phyloP scores from a whole-genome alignment of 37 sponge, comb jelly and placozoan species.

The Ephydatia muelleri region DNA sequence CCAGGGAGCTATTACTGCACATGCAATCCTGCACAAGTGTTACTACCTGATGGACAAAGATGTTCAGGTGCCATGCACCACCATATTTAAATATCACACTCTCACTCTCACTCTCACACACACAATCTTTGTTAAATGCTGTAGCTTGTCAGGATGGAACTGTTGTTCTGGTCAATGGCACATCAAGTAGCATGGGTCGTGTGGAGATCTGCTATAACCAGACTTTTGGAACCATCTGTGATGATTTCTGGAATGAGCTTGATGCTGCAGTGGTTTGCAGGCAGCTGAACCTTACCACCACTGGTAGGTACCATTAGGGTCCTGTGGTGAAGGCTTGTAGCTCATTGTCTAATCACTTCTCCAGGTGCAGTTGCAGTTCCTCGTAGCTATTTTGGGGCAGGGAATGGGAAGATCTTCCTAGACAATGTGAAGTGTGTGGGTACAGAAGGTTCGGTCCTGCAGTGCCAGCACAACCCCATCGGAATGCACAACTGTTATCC shows the following conservation, averaged over 20 bases:
- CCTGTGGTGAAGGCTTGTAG: neutral
- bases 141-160: slow-evolving; percentile 15
- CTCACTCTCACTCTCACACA: neutral
- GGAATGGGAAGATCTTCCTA: slow-evolving; percentile 33
- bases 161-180: slow-evolving; percentile 14
- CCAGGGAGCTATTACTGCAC: slow-evolving; percentile 13
- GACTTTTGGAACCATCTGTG: slow-evolving; percentile 22
- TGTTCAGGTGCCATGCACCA: too few relatives aligned
- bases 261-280: slow-evolving; percentile 32
- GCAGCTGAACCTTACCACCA: slow-evolving; percentile 14
- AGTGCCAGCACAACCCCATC: slow-evolving; percentile 13
- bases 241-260: slow-evolving; percentile 37
- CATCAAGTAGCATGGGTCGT: slow-evolving; percentile 6
- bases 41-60: neutral
- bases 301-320: neutral
- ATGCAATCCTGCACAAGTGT: slow-evolving; percentile 12
- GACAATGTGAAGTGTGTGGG: slow-evolving; percentile 31
- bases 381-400: slow-evolving; percentile 28
- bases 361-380: slow-evolving; percentile 17
- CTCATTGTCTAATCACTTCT: neutral
- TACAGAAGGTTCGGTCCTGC: slow-evolving; percentile 6
- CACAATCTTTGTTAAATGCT: neutral
- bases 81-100: neutral
- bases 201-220: slow-evolving; percentile 29
- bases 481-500: slow-evolving; percentile 27